Base-by-base conservation (phyloP, 30 jellyfish, hydroid and myxozoan species). In the Aurelia sp. region DNA sequence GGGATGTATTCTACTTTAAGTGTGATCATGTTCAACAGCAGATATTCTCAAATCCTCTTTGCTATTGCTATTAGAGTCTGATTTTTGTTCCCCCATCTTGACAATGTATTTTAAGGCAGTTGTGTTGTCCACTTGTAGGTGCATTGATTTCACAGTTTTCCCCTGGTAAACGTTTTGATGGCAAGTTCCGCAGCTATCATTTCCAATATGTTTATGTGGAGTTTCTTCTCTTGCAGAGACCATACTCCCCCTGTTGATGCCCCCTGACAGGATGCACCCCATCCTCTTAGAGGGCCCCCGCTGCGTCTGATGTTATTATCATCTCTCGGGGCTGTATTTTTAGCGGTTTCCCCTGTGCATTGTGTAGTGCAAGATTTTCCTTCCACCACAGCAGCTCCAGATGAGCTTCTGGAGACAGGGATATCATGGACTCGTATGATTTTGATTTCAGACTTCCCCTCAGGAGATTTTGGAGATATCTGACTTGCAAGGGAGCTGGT, bases 401-500 rank as follows among this genome's bases (percentile, higher is more conserved):
- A 22, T 19, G 57, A 11, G 80, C 57, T 35, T 35, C 2, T 64
- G 75, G 44, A 12, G 75, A 64, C 75, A 64, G 31, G 75, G 44
- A 21, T 4, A 64, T 24, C 38, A 9, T 24, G 13, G 63, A 9
- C 38, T 63, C 22, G 74, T 72, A 72, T 8, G 67, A 72, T 72
- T 72, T 72, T 4, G 21, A 18, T 33, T 58, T 53, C 88, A 76
- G 80, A 47, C 58, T 76, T 80, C 30, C 24, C 40, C 50, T 67
- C 89, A 78, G 48, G 10, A 63, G 31, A 38, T 78, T 60, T 60
- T 78, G 89, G 18, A 78, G 80, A 60, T 41, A 58, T 60, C 81
- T 63, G 67, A 78, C 89, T 68, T 78, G 84, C 18, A 73, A 8
- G 20, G 89, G 89, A 65, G 89, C 89, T 21, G 80, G 81, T 60